Evolutionary conservation across 2,888 invertebrate genomes (phyloP).

Genomic region (Meganola albula): DNA sequence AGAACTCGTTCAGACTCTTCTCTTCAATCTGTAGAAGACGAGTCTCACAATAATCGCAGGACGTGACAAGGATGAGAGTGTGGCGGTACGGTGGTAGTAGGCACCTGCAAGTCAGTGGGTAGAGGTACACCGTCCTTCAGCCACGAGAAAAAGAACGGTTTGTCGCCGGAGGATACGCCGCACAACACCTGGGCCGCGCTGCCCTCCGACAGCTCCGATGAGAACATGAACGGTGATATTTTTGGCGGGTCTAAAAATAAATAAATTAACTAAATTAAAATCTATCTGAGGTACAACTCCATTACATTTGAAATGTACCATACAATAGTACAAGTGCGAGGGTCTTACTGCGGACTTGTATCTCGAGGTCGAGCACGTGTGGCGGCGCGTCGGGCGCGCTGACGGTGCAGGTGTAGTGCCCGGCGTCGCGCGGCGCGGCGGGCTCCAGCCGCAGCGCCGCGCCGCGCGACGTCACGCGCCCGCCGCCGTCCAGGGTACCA

Average conservation of each 20-base stretch:
- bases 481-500: conserved; percentile 54
- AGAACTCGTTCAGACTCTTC: conserved; percentile 82
- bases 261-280: too few relatives aligned
- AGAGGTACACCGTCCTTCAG: conserved; percentile 80
- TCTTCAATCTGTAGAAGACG: conserved; percentile 74
- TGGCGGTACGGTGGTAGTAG: conserved; percentile 67
- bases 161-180: conserved; percentile 84
- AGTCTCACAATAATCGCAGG: background rate
- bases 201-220: conserved; percentile 87
- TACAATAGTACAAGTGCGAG: too few relatives aligned
- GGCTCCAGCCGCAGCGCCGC: conserved; percentile 52
- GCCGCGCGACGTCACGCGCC: conserved; percentile 61
- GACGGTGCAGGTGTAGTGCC: conserved; percentile 87
- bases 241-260: conserved; percentile 83
- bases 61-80: conserved; percentile 80
- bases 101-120: conserved; percentile 79
- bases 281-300: too few relatives aligned
- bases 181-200: conserved; percentile 89
- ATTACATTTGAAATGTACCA: too few relatives aligned
- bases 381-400: conserved; percentile 82
- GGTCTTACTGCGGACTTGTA: conserved; percentile 82
- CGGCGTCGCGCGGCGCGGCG: conserved; percentile 79
- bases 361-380: conserved; percentile 81
- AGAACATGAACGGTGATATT: conserved; percentile 90
- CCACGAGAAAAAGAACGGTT: conserved; percentile 83